Percentiles rank a stretch among this genome's conserved stretches.
Conservation (phyloP, 2,113 vertebrate genomes). For the Hemiscyllium ocellatum region DNA sequence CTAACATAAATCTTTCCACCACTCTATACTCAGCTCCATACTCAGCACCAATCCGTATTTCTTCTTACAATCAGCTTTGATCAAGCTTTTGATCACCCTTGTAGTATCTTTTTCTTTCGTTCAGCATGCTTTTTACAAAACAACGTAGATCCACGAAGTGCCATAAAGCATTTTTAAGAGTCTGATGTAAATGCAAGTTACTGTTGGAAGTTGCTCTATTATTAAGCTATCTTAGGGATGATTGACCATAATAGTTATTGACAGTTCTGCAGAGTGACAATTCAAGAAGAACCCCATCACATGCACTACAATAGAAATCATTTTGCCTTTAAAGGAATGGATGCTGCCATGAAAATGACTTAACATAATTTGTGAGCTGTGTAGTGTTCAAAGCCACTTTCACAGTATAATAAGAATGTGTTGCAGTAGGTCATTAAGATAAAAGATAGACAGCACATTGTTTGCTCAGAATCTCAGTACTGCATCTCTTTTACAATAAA, state of each 20-base stretch:
- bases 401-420: neutral
- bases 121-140: neutral
- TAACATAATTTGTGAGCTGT: constrained; percentile 26
- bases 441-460: neutral
- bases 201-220: neutral
- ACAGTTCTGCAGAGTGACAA: neutral
- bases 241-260: neutral
- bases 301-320: neutral
- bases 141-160: neutral
- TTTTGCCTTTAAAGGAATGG: neutral
- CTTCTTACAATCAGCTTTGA: neutral
- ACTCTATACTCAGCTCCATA: neutral
- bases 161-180: neutral
- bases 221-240: neutral
- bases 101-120: neutral
- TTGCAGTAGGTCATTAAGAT: neutral
- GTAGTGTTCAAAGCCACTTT: neutral
- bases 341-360: neutral
- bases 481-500: neutral
- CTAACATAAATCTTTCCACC: neutral
- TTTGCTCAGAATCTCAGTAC: neutral
- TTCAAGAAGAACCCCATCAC: neutral
- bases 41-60: neutral
- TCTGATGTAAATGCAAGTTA: neutral
- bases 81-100: neutral